Conservation (phyloP, 2,797 vertebrate species). For the Lagodon rhomboides region DNA sequence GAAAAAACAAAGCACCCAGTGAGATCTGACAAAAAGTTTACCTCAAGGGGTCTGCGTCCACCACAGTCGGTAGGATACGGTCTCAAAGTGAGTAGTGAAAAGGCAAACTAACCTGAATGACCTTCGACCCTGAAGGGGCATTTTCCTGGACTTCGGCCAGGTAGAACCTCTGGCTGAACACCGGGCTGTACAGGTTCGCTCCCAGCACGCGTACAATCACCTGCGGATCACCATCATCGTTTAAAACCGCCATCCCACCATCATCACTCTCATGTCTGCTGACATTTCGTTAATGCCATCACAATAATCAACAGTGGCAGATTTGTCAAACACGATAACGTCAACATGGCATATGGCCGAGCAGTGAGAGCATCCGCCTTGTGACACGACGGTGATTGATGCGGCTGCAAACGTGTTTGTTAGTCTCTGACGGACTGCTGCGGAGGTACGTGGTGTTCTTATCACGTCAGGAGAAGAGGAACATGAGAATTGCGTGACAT, state of each 20-base stretch:
- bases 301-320: conserved; percentile 15
- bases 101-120: conserved; percentile 84
- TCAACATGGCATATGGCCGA: conserved; percentile 17
- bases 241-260: conserved; percentile 3
- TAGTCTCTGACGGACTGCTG: conserved; percentile 5
- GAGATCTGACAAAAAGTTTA: too few relatives aligned
- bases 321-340: conserved; percentile 48
- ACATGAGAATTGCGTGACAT: conserved; percentile 9
- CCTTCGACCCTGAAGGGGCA: conserved; percentile 87
- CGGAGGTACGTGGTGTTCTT: neutral
- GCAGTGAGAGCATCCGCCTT: conserved; percentile 2
- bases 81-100: neutral
- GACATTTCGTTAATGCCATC: conserved; percentile 23
- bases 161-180: conserved; percentile 95
- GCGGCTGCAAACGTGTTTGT: neutral
- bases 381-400: conserved; percentile 14
- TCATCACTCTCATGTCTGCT: conserved; percentile 31
- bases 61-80: too few relatives aligned
- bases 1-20: too few relatives aligned
- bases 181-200: conserved; percentile 94
- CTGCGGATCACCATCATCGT: conserved; percentile 59
- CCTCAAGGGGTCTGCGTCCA: too few relatives aligned
- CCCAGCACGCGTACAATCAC: conserved; percentile 89
- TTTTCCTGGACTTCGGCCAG: conserved; percentile 95
- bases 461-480: conserved; percentile 22